These are phyloP conservation scores for Thymelicus acteon DNA, from an alignment of 2,888 invertebrate species.

Conservation along the genomic window DNA sequence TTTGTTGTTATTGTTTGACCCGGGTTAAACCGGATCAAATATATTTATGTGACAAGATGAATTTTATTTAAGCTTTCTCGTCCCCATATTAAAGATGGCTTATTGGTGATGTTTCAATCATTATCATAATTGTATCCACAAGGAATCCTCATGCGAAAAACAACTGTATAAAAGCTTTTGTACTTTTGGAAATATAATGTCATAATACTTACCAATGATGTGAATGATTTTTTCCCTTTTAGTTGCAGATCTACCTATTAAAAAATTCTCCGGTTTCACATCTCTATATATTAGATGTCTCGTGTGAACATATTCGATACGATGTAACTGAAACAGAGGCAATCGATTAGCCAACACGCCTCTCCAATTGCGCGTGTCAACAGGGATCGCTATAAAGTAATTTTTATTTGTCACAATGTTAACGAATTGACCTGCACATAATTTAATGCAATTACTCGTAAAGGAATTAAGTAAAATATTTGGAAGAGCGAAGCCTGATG, in stretches of 20 bases:
- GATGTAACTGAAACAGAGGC: slow-evolving; percentile 89
- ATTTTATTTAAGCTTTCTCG: too few species aligned
- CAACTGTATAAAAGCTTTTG: too few species aligned
- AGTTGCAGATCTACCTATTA: slow-evolving; percentile 98
- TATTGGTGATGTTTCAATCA: too few species aligned
- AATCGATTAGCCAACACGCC: slow-evolving; percentile 13
- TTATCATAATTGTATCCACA: too few species aligned
- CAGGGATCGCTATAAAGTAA: slow-evolving; percentile 24
- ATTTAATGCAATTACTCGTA: slow-evolving; percentile 30
- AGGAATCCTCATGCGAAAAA: too few species aligned
- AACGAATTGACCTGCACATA: slow-evolving; percentile 24
- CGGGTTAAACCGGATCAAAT: too few species aligned
- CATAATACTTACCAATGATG: slow-evolving; percentile 92
- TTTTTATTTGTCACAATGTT: slow-evolving; percentile 32
- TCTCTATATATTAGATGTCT: slow-evolving; percentile 99
- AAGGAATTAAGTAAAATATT: not conserved
- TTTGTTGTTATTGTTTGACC: too few species aligned
- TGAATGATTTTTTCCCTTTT: slow-evolving; percentile 99
- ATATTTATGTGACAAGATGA: too few species aligned
- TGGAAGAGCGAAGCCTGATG: too few species aligned
- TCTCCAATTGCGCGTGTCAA: slow-evolving; percentile 25
- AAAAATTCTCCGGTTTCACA: slow-evolving; percentile 99
- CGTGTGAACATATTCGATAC: slow-evolving; percentile 99
- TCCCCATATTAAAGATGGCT: too few species aligned
- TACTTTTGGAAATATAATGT: not conserved